These are phyloP conservation scores for Physocephala rufipes DNA, from an alignment of 2,888 invertebrate species.

Conservation along the genomic window DNA sequence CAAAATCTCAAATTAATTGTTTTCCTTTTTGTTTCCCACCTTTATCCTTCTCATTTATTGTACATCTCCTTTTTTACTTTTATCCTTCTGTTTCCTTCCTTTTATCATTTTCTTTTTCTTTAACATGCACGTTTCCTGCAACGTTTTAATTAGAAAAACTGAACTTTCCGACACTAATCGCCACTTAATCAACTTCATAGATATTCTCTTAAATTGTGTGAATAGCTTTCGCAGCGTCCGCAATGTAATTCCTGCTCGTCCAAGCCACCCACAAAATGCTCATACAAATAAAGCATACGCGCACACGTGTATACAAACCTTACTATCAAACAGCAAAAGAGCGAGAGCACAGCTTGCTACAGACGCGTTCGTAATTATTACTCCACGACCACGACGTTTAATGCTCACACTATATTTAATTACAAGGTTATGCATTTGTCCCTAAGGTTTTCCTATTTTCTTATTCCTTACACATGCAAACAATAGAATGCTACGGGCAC, in stretches of 20 bases:
- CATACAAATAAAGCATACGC: too few relatives aligned
- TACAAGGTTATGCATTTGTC: not conserved
- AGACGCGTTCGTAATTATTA: not conserved
- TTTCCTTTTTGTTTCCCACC: not conserved
- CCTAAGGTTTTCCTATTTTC: too few relatives aligned
- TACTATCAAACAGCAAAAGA: too few relatives aligned
- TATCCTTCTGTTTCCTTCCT: too few relatives aligned
- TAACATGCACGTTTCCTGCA: not conserved
- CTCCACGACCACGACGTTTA: too few relatives aligned
- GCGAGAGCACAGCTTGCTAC: not conserved
- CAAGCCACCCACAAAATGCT: too few relatives aligned
- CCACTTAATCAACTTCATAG: conserved; percentile 15
- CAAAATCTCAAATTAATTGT: conserved; percentile 3
- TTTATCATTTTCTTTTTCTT: too few relatives aligned
- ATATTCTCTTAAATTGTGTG: not conserved
- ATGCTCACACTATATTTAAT: conserved; percentile 9
- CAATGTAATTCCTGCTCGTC: too few relatives aligned
- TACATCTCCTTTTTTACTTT: too few relatives aligned
- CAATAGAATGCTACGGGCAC: too few relatives aligned
- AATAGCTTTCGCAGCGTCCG: too few relatives aligned
- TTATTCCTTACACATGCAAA: too few relatives aligned
- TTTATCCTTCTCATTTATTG: not conserved
- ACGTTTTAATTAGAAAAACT: conserved; percentile 14
- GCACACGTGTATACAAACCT: not conserved
- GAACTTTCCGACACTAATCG: conserved; percentile 10